Conservation (phyloP, 2,113 vertebrate species). For the Otolemur garnettii region DNA sequence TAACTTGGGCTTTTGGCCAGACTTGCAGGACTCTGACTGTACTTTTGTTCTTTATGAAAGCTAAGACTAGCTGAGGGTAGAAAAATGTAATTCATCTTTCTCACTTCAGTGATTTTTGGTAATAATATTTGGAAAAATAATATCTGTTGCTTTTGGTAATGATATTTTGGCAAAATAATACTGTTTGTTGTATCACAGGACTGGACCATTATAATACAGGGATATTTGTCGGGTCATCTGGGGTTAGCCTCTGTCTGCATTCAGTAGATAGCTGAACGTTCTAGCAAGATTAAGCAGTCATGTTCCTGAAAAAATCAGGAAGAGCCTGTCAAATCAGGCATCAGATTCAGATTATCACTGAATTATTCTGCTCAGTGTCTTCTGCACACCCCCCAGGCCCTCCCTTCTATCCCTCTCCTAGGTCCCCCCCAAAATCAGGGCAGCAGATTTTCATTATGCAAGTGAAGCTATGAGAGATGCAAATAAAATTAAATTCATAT, state of each 20-base stretch:
- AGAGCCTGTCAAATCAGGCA: neutral
- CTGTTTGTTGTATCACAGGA: neutral
- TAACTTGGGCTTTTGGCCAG: neutral
- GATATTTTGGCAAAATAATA: neutral
- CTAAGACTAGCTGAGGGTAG: neutral
- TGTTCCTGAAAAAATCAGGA: neutral
- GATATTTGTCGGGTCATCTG: neutral
- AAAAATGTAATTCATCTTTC: neutral
- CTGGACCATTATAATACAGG: neutral
- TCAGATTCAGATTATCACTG: neutral
- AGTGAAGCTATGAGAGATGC: neutral
- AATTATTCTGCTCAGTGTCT: neutral
- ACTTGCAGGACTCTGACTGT: neutral
- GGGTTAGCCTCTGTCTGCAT: neutral
- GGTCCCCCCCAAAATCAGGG: neutral
- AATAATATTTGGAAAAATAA: neutral
- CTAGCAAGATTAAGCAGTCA: neutral
- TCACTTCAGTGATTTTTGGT: neutral
- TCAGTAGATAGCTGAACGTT: neutral
- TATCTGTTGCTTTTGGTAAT: neutral
- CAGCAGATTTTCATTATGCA: neutral
- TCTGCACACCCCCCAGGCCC: neutral
- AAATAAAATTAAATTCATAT: neutral
- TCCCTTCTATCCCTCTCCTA: fast-evolving
- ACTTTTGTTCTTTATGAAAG: neutral